A percentile compares a stretch with the other conserved stretches of the same genome.
These are phyloP conservation scores for Pristionchus entomophagus DNA, from an alignment of 2,888 invertebrate species.

Conservation along the genomic window DNA sequence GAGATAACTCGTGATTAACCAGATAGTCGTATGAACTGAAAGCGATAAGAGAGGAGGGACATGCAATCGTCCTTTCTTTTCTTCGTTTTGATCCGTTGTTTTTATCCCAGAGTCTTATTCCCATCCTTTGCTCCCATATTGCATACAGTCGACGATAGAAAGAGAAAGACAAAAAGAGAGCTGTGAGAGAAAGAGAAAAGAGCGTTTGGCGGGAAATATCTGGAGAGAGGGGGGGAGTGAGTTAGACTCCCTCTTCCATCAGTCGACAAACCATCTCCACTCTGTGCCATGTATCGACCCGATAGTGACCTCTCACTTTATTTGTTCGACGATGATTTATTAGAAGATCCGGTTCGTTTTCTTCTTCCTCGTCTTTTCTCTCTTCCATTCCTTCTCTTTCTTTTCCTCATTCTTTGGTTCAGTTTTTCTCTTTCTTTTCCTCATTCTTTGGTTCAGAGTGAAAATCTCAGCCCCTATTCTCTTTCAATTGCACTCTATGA, in stretches of 20 bases:
- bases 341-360: constrained; percentile 17
- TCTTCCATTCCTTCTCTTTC: background rate
- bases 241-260: background rate
- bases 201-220: background rate
- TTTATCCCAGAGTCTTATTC: background rate
- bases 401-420: too few species aligned
- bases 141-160: too few species aligned
- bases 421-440: background rate
- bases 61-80: background rate
- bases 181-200: background rate
- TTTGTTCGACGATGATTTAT: constrained; percentile 17
- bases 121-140: background rate
- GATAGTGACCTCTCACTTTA: constrained; percentile 19
- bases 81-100: background rate
- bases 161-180: background rate
- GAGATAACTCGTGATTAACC: constrained; percentile 14
- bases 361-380: background rate
- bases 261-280: too few species aligned
- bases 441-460: background rate
- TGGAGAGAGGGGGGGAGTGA: background rate
- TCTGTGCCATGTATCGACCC: background rate
- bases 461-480: background rate
- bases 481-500: background rate
- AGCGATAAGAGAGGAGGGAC: background rate
- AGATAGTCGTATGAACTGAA: background rate